Conservation (phyloP, 2,113 vertebrate species). For the Azemiops feae region DNA sequence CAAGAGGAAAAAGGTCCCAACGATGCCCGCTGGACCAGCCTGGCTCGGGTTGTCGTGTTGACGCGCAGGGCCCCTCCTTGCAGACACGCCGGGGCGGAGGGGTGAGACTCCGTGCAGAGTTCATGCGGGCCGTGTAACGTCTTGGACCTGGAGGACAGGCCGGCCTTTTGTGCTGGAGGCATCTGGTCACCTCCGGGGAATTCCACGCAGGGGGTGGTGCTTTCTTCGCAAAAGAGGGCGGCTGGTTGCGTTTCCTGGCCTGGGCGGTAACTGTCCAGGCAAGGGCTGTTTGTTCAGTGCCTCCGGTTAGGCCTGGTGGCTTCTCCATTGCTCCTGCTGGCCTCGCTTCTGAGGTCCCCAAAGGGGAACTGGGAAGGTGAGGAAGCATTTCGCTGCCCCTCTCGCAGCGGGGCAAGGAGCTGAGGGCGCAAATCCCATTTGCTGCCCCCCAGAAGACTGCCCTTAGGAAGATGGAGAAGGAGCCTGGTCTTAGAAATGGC, state of each 20-base stretch:
- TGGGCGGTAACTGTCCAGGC: not conserved
- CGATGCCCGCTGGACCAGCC: not conserved
- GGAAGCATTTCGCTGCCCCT: not conserved
- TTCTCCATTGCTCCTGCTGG: not conserved
- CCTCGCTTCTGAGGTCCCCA: not conserved
- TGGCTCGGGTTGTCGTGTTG: not conserved
- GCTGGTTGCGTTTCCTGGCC: not conserved
- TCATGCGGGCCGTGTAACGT: not conserved
- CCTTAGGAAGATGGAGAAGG: not conserved
- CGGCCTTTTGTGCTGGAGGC: accelerated
- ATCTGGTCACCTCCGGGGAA: accelerated
- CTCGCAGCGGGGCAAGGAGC: not conserved
- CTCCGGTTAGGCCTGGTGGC: not conserved
- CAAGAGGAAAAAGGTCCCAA: constrained; percentile 19
- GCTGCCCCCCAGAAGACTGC: not conserved
- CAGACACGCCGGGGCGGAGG: not conserved
- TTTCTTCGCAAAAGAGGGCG: not conserved
- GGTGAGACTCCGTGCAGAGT: not conserved
- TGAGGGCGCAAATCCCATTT: not conserved
- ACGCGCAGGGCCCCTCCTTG: not conserved
- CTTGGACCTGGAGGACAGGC: not conserved
- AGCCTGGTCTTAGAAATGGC: not conserved
- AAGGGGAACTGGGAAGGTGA: not conserved
- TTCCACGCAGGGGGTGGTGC: accelerated
- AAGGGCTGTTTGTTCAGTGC: not conserved